Evolutionary conservation across 2,113 vertebrate species (phyloP).

Genomic region (Panthera tigris): DNA sequence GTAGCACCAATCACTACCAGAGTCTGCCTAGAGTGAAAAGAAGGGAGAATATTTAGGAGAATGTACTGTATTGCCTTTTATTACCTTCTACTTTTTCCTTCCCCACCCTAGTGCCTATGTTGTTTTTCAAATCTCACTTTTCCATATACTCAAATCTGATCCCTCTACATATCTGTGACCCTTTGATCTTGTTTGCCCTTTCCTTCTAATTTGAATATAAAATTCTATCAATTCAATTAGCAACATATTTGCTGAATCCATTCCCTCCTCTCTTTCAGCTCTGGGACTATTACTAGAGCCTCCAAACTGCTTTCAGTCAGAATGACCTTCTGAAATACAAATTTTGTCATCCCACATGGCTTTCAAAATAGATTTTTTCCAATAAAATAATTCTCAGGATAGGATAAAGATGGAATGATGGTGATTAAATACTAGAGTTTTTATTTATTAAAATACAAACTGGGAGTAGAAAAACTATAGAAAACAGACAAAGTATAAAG

Average conservation of each 20-base stretch:
- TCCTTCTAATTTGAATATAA: background rate
- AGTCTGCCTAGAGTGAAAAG: background rate
- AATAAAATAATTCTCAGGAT: slow-evolving; percentile 26
- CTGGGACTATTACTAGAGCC: background rate
- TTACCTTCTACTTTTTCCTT: background rate
- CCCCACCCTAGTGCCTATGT: background rate
- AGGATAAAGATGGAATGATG: background rate
- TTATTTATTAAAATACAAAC: background rate
- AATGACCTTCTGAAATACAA: background rate
- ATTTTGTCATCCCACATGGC: background rate
- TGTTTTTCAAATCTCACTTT: background rate
- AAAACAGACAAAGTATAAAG: background rate
- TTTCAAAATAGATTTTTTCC: background rate
- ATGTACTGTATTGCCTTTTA: background rate
- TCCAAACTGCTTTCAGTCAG: background rate
- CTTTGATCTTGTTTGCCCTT: background rate
- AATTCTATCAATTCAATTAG: background rate
- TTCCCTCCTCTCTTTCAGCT: background rate
- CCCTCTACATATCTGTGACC: background rate
- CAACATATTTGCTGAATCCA: background rate
- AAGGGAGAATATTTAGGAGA: background rate
- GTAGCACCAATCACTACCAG: too few relatives aligned
- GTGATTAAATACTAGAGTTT: background rate
- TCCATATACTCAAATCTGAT: background rate
- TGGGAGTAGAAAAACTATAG: background rate